A percentile compares a stretch with the other conserved stretches of the same genome.
These are phyloP conservation scores for Balearica regulorum DNA, from an alignment of 2,797 vertebrate genomes.

Conservation along the genomic window DNA sequence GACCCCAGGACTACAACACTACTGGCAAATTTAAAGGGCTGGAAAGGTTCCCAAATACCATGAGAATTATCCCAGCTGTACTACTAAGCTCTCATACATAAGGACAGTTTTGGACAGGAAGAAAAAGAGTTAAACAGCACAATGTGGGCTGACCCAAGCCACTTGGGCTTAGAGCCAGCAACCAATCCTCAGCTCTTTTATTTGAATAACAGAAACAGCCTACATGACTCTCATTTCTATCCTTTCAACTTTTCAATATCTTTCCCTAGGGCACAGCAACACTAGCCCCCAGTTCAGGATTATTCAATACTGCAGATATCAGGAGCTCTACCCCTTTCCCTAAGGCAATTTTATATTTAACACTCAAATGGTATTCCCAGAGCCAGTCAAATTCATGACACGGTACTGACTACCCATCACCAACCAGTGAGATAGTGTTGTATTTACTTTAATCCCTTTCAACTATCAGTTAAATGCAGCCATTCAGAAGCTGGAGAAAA, in stretches of 20 bases:
- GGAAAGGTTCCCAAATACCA: background rate
- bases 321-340: background rate
- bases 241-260: background rate
- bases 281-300: background rate
- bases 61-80: background rate
- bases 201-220: background rate
- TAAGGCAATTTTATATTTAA: background rate
- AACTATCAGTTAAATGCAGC: background rate
- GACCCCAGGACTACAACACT: background rate
- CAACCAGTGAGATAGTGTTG: background rate
- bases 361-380: background rate
- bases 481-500: background rate
- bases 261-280: background rate
- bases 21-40: background rate
- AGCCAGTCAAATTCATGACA: background rate
- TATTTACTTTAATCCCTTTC: background rate
- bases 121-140: slow-evolving; percentile 4
- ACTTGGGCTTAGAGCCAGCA: slow-evolving; percentile 10
- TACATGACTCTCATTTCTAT: background rate
- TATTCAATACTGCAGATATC: background rate
- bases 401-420: background rate
- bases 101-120: background rate
- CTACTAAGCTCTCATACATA: background rate
- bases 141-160: background rate
- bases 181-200: background rate